phyloP scores from a whole-genome alignment of 2,113 vertebrate genomes.

The Geococcyx californianus region DNA sequence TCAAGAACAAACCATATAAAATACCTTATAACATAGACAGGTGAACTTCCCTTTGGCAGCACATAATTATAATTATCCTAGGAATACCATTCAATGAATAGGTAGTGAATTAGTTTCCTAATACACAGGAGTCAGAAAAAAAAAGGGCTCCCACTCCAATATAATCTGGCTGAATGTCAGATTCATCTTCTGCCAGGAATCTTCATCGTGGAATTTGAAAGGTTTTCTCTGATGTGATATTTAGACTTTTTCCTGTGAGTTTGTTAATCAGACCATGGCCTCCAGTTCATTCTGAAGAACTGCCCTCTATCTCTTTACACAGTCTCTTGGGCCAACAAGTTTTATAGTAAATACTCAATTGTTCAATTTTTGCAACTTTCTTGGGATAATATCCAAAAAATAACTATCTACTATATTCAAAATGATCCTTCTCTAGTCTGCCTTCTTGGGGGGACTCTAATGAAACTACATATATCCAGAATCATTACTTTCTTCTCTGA shows the following conservation, averaged over 20 bases:
- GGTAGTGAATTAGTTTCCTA: neutral
- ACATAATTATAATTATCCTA: neutral
- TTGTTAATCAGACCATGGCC: neutral
- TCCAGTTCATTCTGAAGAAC: neutral
- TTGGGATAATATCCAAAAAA: neutral
- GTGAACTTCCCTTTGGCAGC: neutral
- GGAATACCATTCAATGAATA: neutral
- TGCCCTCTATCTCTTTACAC: neutral
- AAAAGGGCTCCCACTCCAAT: neutral
- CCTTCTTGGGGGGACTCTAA: neutral
- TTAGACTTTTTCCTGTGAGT: neutral
- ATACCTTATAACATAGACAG: neutral
- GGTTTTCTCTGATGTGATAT: neutral
- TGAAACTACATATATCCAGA: neutral
- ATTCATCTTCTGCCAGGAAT: neutral
- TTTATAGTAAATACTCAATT: neutral
- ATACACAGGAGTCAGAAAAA: neutral
- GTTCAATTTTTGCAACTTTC: neutral
- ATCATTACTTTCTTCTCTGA: neutral
- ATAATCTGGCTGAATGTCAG: neutral
- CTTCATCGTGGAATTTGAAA: neutral
- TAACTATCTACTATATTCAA: neutral
- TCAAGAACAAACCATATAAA: neutral
- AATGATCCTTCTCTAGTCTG: neutral
- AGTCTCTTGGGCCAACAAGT: neutral